Base-by-base conservation (phyloP, 2,888 invertebrate genomes). In the Orchestes rusci region DNA sequence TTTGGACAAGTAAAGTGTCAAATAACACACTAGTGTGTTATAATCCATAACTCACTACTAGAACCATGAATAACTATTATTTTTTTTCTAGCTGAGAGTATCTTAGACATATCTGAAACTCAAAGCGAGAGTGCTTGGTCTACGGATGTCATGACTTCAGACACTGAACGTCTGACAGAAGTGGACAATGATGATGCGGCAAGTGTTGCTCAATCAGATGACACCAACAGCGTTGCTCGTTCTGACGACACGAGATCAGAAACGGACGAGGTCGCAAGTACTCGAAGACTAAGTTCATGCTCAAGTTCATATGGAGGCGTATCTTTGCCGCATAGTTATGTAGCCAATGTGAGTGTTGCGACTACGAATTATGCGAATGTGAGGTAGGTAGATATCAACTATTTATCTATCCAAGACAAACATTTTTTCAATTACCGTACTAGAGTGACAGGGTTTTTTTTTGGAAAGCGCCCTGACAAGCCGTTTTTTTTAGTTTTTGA, bases 71-170 rank as follows among this genome's bases (percentile, higher is more conserved):
- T n/a, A n/a, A 23, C 10, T 23, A 23, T 23, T 23, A 5, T 23
- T 8, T 23, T 18, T 29, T 28, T 45, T 39, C 2, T 7, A 45
- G 45, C 45, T 3, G 57, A 54, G 61, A 55, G 54, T 44, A 72
- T 73, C 33, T 70, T 85, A 10, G 91, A 93, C 65, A 79, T 84
- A 12, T 86, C 87, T 1, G 94, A 95, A 63, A 92, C 95, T 2
- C 90, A 93, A 15, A 94, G 93, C 57, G 96, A 97, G 69, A 82
- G 82, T 39, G 94, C 94, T 0, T 97, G 97, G 97, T 94, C 94
- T 60, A 95, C 94, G 44, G 96, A 97, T 69, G 96, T 96, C 12
- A 71, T 93, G 33, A 85, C 88, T 0, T 93, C 92, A 2, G 95
- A 95, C 66, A 92, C 92, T 15, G 90, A 92, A 59, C 78, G 94